Conservation (phyloP, 2,113 vertebrate genomes). For the Hemibagrus wyckioides region DNA sequence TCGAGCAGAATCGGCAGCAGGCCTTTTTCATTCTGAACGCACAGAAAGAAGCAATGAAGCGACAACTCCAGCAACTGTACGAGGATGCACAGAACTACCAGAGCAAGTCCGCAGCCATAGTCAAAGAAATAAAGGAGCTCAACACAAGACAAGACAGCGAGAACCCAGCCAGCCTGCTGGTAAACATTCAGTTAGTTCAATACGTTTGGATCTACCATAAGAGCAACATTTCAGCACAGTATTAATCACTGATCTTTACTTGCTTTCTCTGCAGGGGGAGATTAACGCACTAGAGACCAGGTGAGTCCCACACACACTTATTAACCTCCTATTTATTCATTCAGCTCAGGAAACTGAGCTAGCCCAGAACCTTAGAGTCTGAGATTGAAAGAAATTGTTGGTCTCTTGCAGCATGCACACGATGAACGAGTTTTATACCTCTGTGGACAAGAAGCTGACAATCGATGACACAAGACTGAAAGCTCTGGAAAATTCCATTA, state of each 20-base stretch:
- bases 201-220: neutral
- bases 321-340: neutral
- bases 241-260: slow-evolving; percentile 1
- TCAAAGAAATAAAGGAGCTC: neutral
- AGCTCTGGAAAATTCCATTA: slow-evolving; percentile 43
- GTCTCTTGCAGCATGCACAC: slow-evolving; percentile 29
- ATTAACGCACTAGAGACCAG: slow-evolving; percentile 28
- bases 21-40: slow-evolving; percentile 22
- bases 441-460: neutral
- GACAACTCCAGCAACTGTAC: neutral
- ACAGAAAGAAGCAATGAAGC: slow-evolving; percentile 15
- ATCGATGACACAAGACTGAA: slow-evolving; percentile 35
- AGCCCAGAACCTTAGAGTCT: neutral
- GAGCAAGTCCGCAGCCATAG: neutral
- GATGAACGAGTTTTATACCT: slow-evolving; percentile 36
- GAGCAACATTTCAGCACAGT: neutral
- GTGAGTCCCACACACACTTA: neutral
- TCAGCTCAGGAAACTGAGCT: neutral
- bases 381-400: neutral
- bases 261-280: slow-evolving; percentile 16
- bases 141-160: neutral
- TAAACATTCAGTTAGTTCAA: neutral
- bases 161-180: slow-evolving; percentile 14
- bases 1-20: slow-evolving; percentile 31
- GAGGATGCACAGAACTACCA: neutral